A percentile compares a stretch with the other conserved stretches of the same genome.
These are phyloP conservation scores for Caracal caracal DNA, from an alignment of 2,113 vertebrate genomes.

Conservation along the genomic window DNA sequence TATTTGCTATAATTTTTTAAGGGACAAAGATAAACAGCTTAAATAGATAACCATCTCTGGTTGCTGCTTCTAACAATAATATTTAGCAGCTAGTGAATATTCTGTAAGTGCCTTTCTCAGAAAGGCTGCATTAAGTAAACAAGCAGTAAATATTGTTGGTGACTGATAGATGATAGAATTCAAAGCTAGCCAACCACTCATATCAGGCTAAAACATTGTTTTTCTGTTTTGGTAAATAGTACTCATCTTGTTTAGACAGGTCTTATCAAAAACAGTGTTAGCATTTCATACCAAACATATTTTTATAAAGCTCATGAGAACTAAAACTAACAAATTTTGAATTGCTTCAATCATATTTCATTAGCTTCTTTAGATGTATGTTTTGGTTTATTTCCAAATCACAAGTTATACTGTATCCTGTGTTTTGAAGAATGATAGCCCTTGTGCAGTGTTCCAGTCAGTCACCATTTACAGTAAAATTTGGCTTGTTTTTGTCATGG, in stretches of 20 bases:
- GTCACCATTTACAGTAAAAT: conserved; percentile 50
- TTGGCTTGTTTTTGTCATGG: conserved; percentile 32
- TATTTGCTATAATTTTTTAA: conserved; percentile 57
- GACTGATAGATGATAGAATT: conserved; percentile 69
- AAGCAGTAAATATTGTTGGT: conserved; percentile 69
- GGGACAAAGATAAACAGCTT: conserved; percentile 74
- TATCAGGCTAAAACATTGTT: conserved; percentile 68
- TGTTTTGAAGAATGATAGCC: conserved; percentile 59
- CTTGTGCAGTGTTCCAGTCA: conserved; percentile 33
- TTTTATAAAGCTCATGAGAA: conserved; percentile 62
- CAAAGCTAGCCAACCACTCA: conserved; percentile 40
- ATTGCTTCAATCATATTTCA: conserved; percentile 62
- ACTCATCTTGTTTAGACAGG: conserved; percentile 77
- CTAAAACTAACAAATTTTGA: conserved; percentile 74
- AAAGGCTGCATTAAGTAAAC: conserved; percentile 72
- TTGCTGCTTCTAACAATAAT: conserved; percentile 79
- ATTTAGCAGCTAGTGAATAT: conserved; percentile 75
- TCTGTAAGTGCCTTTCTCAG: conserved; percentile 74
- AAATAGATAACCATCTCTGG: conserved; percentile 73
- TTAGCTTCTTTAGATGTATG: conserved; percentile 58
- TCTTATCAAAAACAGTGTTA: conserved; percentile 75
- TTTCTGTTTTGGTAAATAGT: conserved; percentile 72
- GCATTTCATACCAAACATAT: conserved; percentile 72
- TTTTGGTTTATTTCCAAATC: conserved; percentile 71
- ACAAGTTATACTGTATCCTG: conserved; percentile 50